Base-by-base conservation (phyloP, 2,888 invertebrate genomes). In the Pyrocoelia pectoralis region DNA sequence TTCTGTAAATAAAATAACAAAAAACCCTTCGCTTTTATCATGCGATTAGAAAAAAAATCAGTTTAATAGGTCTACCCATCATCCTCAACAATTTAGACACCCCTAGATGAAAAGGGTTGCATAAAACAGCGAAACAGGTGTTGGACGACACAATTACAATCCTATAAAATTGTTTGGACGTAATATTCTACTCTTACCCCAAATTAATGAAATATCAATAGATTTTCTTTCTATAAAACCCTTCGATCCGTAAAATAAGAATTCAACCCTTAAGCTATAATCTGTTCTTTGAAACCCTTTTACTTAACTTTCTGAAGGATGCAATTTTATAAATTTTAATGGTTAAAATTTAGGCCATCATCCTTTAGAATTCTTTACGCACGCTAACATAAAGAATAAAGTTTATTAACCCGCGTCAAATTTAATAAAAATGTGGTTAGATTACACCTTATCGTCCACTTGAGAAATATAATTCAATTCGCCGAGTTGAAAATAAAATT, bases 1-100 rank as follows among this genome's bases (percentile, higher is more conserved):
- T 64, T 64, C 46, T 6, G 6, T 14, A 48, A n/a, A 52, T 9
- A 33, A 33, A 14, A 54, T 46, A 9, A n/a, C 10, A 6, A 56
- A 56, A 17, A 17, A 17, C 29, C 55, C 41, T 53, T 29, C 13
- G 54, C 41, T 54, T n/a, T 64, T 41, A 58, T 55, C 59, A 59
- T 40, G 55, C 58, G 63, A 59, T 59, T 17, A 53, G 38, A 29
- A 51, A 51, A 24, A 57, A 51, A 64, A 63, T 63, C 43, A 55
- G 43, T 43, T 58, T 64, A 55, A 64, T 59, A 56, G 58, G 57
- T 56, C 55, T 43, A 29, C 59, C 33, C 18, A 17, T 49, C 13
- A 50, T 38, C 13, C 51, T 18, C 2, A n/a, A 41, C 53, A 54
- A 54, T 41, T 41, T 18, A 41, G 28, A 29, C 12, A 18, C 28